Conservation (phyloP, 2,797 vertebrate genomes). For the Etheostoma perlongum region DNA sequence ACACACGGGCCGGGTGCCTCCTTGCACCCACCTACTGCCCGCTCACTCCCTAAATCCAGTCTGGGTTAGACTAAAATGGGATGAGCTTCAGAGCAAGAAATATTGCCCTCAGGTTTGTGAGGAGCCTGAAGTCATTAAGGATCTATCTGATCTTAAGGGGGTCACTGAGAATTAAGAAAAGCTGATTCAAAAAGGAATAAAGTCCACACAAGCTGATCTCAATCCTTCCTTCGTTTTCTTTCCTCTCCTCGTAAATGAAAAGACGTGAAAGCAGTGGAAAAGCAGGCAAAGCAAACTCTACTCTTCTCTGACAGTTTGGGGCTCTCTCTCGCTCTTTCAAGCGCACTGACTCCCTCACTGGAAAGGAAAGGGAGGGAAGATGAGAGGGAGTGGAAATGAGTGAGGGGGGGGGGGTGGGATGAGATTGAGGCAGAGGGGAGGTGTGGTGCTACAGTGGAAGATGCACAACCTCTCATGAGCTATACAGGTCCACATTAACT, state of each 20-base stretch:
- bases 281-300: constrained; percentile 51
- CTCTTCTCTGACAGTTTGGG: constrained; percentile 66
- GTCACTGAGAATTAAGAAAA: constrained; percentile 36
- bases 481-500: constrained; percentile 13
- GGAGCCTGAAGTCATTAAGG: constrained; percentile 48
- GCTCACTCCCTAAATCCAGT: constrained; percentile 74
- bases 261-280: constrained; percentile 34
- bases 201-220: constrained; percentile 56
- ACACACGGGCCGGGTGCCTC: constrained; percentile 70
- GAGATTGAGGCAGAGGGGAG: constrained; percentile 53
- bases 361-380: constrained; percentile 70
- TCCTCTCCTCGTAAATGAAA: constrained; percentile 30
- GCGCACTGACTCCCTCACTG: constrained; percentile 64
- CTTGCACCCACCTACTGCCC: constrained; percentile 77
- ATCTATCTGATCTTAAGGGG: constrained; percentile 63
- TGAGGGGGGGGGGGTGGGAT: constrained; percentile 54
- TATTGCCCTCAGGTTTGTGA: constrained; percentile 45
- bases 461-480: constrained; percentile 41
- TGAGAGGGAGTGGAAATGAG: constrained; percentile 73
- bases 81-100: neutral
- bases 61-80: constrained; percentile 47
- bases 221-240: constrained; percentile 14
- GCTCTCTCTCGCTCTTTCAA: constrained; percentile 67
- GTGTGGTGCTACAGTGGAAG: constrained; percentile 29
- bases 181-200: constrained; percentile 46